Percentiles rank a stretch among this genome's conserved stretches.
These are phyloP conservation scores for Syndactyla subalaris DNA, from an alignment of 2,797 vertebrate species.

Conservation along the genomic window DNA sequence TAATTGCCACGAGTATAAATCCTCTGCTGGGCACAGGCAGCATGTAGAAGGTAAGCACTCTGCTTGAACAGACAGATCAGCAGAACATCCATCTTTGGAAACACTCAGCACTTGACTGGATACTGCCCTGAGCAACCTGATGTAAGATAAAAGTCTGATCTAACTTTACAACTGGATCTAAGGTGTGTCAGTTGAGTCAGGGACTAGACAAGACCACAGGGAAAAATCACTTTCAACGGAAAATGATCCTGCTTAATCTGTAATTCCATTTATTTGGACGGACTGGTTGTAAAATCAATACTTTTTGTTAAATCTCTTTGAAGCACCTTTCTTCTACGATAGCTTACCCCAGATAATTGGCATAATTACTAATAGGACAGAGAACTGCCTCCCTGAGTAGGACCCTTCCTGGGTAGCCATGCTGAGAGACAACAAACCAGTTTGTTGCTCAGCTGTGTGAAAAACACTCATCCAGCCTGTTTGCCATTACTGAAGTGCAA, in stretches of 20 bases:
- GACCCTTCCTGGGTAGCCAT: not conserved
- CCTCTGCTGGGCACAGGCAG: not conserved
- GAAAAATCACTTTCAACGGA: not conserved
- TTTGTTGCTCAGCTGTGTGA: not conserved
- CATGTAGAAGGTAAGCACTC: not conserved
- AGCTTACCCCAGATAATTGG: not conserved
- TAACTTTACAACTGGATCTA: not conserved
- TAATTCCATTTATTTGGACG: not conserved
- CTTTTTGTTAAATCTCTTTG: not conserved
- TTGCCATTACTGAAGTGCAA: not conserved
- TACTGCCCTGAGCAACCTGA: not conserved
- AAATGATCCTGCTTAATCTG: not conserved
- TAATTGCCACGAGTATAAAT: not conserved
- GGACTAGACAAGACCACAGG: not conserved
- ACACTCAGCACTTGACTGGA: not conserved
- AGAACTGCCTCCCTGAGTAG: not conserved
- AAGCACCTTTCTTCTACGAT: not conserved
- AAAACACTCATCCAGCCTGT: not conserved
- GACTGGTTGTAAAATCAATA: not conserved
- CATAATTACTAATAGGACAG: not conserved
- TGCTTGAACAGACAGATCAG: not conserved
- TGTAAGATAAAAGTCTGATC: not conserved
- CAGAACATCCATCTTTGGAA: not conserved
- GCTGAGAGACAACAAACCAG: not conserved
- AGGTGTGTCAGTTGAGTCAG: fast-evolving